phyloP scores from a whole-genome alignment of 2,888 invertebrate genomes.

The Clitarchus hookeri region DNA sequence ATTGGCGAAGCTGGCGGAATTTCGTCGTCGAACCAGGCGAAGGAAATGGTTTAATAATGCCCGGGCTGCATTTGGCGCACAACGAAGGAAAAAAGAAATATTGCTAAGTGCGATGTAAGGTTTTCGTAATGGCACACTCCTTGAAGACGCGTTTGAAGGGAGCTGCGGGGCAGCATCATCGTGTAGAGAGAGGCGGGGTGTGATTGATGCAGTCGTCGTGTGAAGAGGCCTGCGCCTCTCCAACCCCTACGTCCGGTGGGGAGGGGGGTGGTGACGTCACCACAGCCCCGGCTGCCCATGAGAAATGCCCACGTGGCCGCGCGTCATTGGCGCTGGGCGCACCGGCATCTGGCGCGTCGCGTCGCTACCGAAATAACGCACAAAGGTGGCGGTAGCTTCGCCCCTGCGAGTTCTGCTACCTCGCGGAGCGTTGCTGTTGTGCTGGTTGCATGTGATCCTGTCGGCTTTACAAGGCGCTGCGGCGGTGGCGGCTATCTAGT shows the following conservation, averaged over 20 bases:
- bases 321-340: not conserved
- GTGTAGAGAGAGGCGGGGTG: not conserved
- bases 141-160: too few relatives aligned
- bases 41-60: too few relatives aligned
- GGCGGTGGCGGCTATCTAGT: too few relatives aligned
- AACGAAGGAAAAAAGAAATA: too few relatives aligned
- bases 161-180: not conserved
- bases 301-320: not conserved
- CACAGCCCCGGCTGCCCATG: not conserved
- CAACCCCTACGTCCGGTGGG: too few relatives aligned
- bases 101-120: too few relatives aligned
- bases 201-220: not conserved
- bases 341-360: not conserved
- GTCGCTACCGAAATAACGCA: constrained; percentile 6
- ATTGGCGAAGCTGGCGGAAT: too few relatives aligned
- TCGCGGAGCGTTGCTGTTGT: not conserved
- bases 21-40: too few relatives aligned
- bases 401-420: not conserved
- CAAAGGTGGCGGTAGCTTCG: not conserved
- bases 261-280: not conserved
- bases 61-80: too few relatives aligned
- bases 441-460: not conserved
- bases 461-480: not conserved
- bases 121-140: too few relatives aligned
- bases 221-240: not conserved